Evolutionary conservation across 2,888 invertebrate species (phyloP).

Genomic region (Bugulina stolonifera): DNA sequence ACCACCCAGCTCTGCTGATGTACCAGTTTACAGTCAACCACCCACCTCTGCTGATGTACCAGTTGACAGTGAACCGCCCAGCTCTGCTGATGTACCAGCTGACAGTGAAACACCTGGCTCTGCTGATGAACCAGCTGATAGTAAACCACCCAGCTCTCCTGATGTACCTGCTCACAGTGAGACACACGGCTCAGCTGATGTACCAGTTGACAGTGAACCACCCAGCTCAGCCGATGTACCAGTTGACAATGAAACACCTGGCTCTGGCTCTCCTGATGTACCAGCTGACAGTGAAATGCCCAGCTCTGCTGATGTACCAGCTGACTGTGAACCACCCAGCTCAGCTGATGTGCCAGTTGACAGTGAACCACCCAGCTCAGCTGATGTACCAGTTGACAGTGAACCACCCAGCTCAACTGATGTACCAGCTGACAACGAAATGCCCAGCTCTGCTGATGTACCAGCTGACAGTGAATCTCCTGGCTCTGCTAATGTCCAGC

Average conservation of each 20-base stretch:
- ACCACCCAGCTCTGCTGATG: not conserved
- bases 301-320: not conserved
- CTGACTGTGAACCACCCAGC: not conserved
- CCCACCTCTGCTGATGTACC: not conserved
- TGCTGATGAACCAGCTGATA: not conserved
- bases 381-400: not conserved
- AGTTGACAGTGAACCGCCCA: not conserved
- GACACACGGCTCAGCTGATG: not conserved
- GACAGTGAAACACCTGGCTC: not conserved
- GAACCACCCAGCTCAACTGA: not conserved
- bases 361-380: not conserved
- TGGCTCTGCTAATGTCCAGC: not conserved
- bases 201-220: not conserved
- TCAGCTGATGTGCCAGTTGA: not conserved
- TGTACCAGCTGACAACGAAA: not conserved
- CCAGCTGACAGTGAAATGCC: not conserved
- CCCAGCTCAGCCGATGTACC: not conserved
- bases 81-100: not conserved
- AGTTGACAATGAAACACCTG: not conserved
- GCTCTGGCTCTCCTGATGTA: not conserved
- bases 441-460: not conserved
- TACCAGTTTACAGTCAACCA: not conserved
- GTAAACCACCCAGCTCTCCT: not conserved
- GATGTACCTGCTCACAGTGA: not conserved
- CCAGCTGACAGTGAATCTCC: not conserved